phyloP scores from a whole-genome alignment of 2,113 vertebrate species.

The Cricetomys ansorgei region DNA sequence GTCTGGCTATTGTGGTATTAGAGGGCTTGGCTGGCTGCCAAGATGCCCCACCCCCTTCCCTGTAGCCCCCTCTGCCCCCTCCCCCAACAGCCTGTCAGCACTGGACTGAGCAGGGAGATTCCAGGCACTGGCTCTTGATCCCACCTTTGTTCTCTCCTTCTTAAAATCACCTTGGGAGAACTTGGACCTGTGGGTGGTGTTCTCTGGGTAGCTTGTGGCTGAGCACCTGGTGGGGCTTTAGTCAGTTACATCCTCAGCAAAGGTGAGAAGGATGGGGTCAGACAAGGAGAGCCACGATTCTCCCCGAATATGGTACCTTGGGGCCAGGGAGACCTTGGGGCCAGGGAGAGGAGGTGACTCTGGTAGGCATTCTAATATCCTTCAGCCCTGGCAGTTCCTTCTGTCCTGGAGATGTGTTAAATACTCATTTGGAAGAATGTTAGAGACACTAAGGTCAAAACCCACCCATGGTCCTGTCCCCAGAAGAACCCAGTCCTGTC shows the following conservation, averaged over 20 bases:
- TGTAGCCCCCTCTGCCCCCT: not conserved
- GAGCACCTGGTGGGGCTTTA: not conserved
- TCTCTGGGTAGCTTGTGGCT: not conserved
- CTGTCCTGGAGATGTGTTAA: not conserved
- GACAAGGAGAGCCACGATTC: not conserved
- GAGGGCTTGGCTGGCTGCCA: not conserved
- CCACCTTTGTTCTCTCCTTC: no score
- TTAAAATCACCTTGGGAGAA: no score
- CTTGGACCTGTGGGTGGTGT: accelerated
- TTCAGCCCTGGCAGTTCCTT: not conserved
- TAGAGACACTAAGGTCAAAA: not conserved
- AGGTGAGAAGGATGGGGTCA: accelerated
- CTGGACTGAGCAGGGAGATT: not conserved
- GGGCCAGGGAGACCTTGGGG: no score
- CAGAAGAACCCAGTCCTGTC: not conserved
- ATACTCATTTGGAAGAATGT: not conserved
- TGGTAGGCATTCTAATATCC: not conserved
- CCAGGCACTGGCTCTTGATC: accelerated
- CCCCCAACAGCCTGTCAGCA: not conserved
- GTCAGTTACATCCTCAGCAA: not conserved
- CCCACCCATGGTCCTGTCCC: accelerated
- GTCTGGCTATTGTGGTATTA: not conserved
- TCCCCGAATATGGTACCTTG: no score
- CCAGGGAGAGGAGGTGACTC: not conserved
- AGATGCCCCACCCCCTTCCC: no score